Base-by-base conservation (phyloP, 2,113 vertebrate genomes). In the Cinclus cinclus region DNA sequence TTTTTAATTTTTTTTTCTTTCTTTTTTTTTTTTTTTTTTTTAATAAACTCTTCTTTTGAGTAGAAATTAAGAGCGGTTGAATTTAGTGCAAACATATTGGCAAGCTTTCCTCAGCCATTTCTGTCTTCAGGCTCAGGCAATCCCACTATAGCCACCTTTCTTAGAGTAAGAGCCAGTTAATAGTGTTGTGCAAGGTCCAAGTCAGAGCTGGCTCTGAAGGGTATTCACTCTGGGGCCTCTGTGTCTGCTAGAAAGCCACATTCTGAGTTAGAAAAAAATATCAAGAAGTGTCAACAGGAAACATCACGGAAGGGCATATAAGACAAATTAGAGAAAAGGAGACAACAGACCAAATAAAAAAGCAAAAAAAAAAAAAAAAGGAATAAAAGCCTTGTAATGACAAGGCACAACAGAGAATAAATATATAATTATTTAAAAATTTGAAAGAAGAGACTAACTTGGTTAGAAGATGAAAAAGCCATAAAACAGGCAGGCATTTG, bases 171-270 rank as follows among this genome's bases (percentile, higher is more conserved):
- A 95, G 93, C 86, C 95, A 96, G 92, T 89, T 97, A 97, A 97
- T 95, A 96, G 95, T 13, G 69, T 91, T 97, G 96, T 97, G 86
- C 94, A 65, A 83, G 87, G 90, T 97, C 98, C 97, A 97, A 98
- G 92, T 81, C 96, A 39, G 94, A 98, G 90, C 41, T 96, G 97
- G 96, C 96, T 97, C 96, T 91, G 96, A 81, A 83, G 95, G 96
- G 91, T 92, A 97, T 97, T 98, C 98, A 94, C 80, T 95, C 97
- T 98, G 97, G 97, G 97, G 97, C 97, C 98, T 97, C 97, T 95
- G 91, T 97, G 98, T 98, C 98, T 98, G 96, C 96, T 90, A 93
- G 96, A 98, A 98, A 98, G 97, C 98, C 97, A 96, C 97, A 98
- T 95, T 98, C 96, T 82, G 92, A 93, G 91, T 95, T 96, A 93